A percentile compares a stretch with the other conserved stretches of the same genome.
Conservation (phyloP, 2,888 invertebrate species). For the Nomada goodeniana region DNA sequence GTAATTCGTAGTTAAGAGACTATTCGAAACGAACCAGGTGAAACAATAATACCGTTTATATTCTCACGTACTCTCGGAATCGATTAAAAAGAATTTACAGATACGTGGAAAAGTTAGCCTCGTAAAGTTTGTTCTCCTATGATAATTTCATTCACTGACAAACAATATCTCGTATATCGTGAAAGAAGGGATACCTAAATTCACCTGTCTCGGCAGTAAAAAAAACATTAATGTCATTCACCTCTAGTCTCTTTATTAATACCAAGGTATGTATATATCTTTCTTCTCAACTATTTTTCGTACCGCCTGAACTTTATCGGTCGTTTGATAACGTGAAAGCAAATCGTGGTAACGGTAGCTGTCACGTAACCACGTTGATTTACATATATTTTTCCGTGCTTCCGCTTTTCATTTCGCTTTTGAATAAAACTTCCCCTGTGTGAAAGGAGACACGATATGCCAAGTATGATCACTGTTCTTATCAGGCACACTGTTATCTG, state of each 20-base stretch:
- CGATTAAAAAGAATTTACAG: not conserved
- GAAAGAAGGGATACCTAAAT: not conserved
- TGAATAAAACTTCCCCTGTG: conserved; percentile 10
- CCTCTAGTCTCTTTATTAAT: not conserved
- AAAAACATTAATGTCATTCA: not conserved
- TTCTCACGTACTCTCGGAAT: not conserved
- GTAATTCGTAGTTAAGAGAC: no score
- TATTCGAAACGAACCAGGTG: no score
- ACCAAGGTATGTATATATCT: not conserved
- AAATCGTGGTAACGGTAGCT: conserved; percentile 28
- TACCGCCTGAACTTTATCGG: conserved; percentile 21
- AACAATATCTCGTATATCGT: no score
- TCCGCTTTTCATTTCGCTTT: not conserved
- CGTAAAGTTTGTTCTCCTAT: no score
- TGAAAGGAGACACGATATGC: conserved; percentile 35
- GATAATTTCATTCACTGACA: no score
- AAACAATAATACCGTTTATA: no score
- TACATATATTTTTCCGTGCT: not conserved
- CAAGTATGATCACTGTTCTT: conserved; percentile 41
- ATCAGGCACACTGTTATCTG: conserved; percentile 24
- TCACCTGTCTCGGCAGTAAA: no score
- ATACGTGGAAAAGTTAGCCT: no score
- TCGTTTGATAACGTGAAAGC: conserved; percentile 13
- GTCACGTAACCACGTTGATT: conserved; percentile 10
- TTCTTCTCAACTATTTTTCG: no score